Percentiles rank a stretch among this genome's conserved stretches.
Conservation (phyloP, 2,797 vertebrate genomes). For the Siniperca scherzeri region DNA sequence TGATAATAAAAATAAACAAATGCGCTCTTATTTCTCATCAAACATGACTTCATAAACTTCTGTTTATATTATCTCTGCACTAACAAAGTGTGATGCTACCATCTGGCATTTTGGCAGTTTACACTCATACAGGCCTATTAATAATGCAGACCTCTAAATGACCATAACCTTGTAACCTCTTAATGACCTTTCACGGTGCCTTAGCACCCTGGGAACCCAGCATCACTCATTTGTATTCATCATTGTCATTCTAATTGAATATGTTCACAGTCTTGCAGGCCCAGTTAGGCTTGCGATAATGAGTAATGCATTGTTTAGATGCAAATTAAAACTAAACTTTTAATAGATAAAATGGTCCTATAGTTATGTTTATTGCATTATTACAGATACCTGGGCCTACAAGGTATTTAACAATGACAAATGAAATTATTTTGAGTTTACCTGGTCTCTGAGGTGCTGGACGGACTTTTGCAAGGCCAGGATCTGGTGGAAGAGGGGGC, state of each 20-base stretch:
- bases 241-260: conserved; percentile 16
- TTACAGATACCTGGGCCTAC: neutral
- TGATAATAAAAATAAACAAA: neutral
- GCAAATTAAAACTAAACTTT: neutral
- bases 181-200: conserved; percentile 18
- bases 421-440: conserved; percentile 55
- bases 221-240: conserved; percentile 4
- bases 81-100: conserved; percentile 12
- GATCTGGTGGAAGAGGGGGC: conserved; percentile 97
- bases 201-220: neutral
- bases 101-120: conserved; percentile 32
- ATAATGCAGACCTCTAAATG: conserved; percentile 29
- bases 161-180: conserved; percentile 14
- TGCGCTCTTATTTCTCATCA: conserved; percentile 16
- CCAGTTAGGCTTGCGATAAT: neutral
- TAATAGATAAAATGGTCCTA: neutral
- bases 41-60: neutral
- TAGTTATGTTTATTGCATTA: neutral
- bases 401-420: neutral
- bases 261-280: neutral
- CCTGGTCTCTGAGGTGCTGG: conserved; percentile 95
- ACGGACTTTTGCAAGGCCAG: conserved; percentile 94
- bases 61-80: conserved; percentile 20
- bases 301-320: neutral
- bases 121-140: neutral